Conservation (phyloP, 2,888 invertebrate species). For the Drosophila rubida region DNA sequence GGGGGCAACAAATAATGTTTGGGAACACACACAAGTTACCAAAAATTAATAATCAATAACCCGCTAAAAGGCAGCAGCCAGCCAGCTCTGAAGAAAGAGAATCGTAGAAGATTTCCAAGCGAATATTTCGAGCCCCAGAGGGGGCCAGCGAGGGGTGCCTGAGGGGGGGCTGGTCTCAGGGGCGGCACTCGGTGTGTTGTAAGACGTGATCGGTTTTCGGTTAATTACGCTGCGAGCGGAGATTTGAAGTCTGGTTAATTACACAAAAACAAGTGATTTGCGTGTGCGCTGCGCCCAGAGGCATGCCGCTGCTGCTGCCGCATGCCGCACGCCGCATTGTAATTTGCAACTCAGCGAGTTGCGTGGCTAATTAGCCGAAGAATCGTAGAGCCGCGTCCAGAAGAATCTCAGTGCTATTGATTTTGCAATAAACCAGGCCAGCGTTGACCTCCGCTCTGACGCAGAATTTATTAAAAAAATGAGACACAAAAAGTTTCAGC, state of each 20-base stretch:
- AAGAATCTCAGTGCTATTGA: conserved; percentile 43
- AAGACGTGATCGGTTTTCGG: conserved; percentile 75
- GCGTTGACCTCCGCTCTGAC: conserved; percentile 56
- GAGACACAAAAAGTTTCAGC: conserved; percentile 18
- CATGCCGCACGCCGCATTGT: conserved; percentile 39
- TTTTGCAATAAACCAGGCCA: conserved; percentile 49
- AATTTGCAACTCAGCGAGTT: conserved; percentile 78
- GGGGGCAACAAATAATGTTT: conserved; percentile 39
- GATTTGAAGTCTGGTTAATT: conserved; percentile 44
- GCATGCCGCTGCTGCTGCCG: conserved; percentile 43
- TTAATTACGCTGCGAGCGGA: conserved; percentile 69
- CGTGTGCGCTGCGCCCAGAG: conserved; percentile 58
- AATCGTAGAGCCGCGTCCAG: conserved; percentile 7
- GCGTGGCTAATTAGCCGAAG: conserved; percentile 67
- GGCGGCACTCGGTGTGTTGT: conserved; percentile 49
- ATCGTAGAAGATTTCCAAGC: conserved; percentile 49
- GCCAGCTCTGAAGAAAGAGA: conserved; percentile 10
- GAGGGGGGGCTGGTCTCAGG: conserved; percentile 33
- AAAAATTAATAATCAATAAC: conserved; percentile 80
- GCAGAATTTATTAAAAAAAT: conserved; percentile 71
- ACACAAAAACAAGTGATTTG: conserved; percentile 77
- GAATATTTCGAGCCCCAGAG: no score
- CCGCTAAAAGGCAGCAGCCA: conserved; percentile 73
- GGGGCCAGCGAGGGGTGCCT: conserved; percentile 3
- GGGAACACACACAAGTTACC: conserved; percentile 41